Evolutionary conservation across 64 coral and sea anemone species (phyloP).

Genomic region (Stylophora pistillata): DNA sequence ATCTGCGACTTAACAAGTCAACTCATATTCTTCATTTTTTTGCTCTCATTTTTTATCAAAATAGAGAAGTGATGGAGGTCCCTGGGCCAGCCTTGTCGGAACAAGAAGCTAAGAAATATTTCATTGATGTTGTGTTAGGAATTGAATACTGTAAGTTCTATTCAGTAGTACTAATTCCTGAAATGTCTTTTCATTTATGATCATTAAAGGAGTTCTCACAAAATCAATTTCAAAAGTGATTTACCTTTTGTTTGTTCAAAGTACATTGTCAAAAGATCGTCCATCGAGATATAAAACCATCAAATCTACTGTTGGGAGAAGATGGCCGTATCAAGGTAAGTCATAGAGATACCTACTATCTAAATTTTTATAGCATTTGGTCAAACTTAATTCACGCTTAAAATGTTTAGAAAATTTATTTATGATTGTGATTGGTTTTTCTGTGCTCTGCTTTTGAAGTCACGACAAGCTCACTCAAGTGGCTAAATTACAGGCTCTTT

Average conservation of each 20-base stretch:
- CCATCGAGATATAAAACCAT: slow-evolving; percentile 72
- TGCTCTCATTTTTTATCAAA: slow-evolving; percentile 1
- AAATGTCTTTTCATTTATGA: not conserved
- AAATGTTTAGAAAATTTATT: too few species aligned
- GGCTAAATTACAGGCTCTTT: too few species aligned
- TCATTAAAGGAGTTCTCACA: not conserved
- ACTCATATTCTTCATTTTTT: not conserved
- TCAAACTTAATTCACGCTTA: too few species aligned
- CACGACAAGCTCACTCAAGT: too few species aligned
- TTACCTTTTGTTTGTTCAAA: not conserved
- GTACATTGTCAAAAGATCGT: slow-evolving; percentile 75
- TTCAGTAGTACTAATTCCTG: not conserved
- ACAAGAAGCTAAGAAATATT: slow-evolving; percentile 78
- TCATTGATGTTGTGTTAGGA: slow-evolving; percentile 86
- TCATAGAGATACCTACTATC: not conserved
- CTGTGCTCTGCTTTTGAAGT: too few species aligned
- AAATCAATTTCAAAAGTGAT: not conserved
- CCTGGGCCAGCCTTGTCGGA: slow-evolving; percentile 82
- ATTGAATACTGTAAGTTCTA: slow-evolving; percentile 95
- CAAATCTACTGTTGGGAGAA: slow-evolving; percentile 62
- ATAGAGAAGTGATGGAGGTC: slow-evolving; percentile 92
- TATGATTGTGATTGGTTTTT: too few species aligned
- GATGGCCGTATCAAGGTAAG: slow-evolving; percentile 58
- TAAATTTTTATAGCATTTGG: not conserved
- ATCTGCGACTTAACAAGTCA: too few species aligned